Base-by-base conservation (phyloP, 2,888 invertebrate species). In the Adelognathus sp. region DNA sequence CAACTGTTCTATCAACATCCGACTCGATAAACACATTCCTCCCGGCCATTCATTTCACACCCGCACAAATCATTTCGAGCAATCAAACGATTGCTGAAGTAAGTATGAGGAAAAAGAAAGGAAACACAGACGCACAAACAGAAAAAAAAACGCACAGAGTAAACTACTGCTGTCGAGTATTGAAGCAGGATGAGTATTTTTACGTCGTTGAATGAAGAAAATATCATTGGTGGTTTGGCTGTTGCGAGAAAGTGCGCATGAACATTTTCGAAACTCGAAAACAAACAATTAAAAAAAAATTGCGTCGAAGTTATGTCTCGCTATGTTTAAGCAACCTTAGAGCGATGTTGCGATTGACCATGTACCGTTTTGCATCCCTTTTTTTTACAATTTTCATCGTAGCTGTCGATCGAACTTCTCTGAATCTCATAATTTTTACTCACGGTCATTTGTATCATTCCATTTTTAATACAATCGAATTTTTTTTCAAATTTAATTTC, bases 11-110 rank as follows among this genome's bases (percentile, higher is more conserved):
- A 64, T 58, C 39, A 69, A 60, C 63, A 60, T 29, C 76, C 56
- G 61, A 77, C 63, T 72, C 60, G 58, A 58, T 66, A 60, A 58
- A 75, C 69, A 74, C 74, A 58, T n/a, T 79, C 74, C 60, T 64
- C 67, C 66, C 21, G 52, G 60, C 64, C 70, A 76, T 70, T 74
- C 76, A 74, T 70, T 63, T 70, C 27, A 44, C 77, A 80, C 64
- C 54, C 63, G 73, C 74, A 77, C 77, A 80, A 70, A 63, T 70
- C 64, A 74, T 64, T 54, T 70, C 64, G 44, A 50, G 67, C 66
- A 64, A 75, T 73, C 70, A n/a, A n/a, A 31, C 33, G 21, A 72
- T 80, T 76, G 58, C 70, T 24, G 50, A 66, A 63, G 79, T 79
- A 79, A 79, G 79, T 79, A 79, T 79, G 14, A 31, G 31, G 18